Base-by-base conservation (phyloP, 2,888 invertebrate species). In the Allophyes oxyacanthae region DNA sequence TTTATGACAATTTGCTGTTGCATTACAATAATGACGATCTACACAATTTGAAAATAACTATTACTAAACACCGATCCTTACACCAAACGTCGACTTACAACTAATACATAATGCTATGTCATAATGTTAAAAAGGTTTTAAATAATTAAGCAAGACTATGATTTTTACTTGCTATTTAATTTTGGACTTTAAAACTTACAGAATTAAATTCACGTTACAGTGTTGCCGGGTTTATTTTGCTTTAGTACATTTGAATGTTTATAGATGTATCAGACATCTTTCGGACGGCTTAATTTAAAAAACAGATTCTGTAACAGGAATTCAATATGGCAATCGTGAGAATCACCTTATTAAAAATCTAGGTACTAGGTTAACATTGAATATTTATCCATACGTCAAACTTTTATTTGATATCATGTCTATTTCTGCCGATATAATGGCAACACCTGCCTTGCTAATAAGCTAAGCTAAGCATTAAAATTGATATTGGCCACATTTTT, bases 401-500 rank as follows among this genome's bases (percentile, higher is more conserved):
- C n/a, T n/a, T 20, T 20, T 20, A 20, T 20, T 20, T 20, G 20
- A 20, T 20, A 3, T 20, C 20, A 20, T 28, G 7, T 28, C 6
- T 4, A 6, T 28, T 28, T 28, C 28, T 28, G 6, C 6, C 2
- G 28, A 28, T 28, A 28, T 28, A 8, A 8, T 28, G 28, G 28
- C 8, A 28, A 20, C 20, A 20, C 20, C 20, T 20, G 4, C 20
- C 20, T 4, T 20, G n/a, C n/a, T n/a, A n/a, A n/a, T 37, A 58
- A 20, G 20, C 9, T 38, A 50, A 44, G 51, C 64, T 73, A 53
- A 58, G 60, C 70, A 2, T 42, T 34, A 53, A 37, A 38, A 48
- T 34, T 43, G 37, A 28, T 9, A 45, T 75, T 72, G 63, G 72
- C 75, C 62, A 66, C 56, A 61, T 67, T 46, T 49, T n/a, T 53